These are phyloP conservation scores for Philaethria dido DNA, from an alignment of 2,888 invertebrate genomes.

Conservation along the genomic window DNA sequence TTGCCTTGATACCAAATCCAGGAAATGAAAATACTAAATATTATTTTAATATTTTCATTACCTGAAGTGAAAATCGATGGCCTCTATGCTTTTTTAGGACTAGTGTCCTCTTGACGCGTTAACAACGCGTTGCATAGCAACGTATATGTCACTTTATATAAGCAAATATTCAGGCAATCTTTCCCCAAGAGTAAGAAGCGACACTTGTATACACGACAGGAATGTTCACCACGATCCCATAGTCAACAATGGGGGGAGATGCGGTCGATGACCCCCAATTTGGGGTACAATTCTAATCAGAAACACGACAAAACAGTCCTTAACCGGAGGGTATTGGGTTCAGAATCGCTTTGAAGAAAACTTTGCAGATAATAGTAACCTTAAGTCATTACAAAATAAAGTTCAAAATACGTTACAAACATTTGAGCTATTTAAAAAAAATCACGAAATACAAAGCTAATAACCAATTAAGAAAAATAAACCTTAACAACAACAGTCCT, in stretches of 20 bases:
- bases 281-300: slow-evolving; percentile 38
- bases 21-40: no score
- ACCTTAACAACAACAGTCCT: not conserved
- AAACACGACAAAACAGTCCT: not conserved
- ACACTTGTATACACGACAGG: no score
- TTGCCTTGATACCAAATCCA: no score
- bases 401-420: not conserved
- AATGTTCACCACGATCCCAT: slow-evolving; percentile 16
- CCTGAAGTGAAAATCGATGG: no score
- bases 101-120: no score
- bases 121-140: no score
- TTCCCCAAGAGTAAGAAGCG: no score
- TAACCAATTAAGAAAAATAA: not conserved
- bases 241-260: slow-evolving; percentile 30
- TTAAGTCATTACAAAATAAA: not conserved
- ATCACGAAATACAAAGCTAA: not conserved
- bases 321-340: not conserved
- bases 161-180: no score
- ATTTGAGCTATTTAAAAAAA: not conserved
- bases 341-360: not conserved
- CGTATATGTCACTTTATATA: no score
- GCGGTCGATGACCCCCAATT: slow-evolving; percentile 38
- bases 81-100: no score
- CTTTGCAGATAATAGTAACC: not conserved
- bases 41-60: no score